Evolutionary conservation across 2,888 invertebrate species (phyloP).

Genomic region (Athetis lepigone): DNA sequence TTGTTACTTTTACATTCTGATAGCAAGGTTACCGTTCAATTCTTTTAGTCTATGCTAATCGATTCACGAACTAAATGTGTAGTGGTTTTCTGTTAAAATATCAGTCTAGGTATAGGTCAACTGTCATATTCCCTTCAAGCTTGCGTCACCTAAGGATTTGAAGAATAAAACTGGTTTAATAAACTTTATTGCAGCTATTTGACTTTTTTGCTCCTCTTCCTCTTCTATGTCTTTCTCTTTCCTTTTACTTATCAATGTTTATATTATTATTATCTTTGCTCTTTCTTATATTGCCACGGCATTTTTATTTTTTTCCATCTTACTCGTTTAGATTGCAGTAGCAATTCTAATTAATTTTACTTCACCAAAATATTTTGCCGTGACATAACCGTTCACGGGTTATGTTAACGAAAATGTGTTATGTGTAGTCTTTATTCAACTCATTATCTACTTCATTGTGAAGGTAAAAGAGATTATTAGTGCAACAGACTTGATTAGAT

Average conservation of each 20-base stretch:
- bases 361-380: background rate
- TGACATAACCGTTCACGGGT: background rate
- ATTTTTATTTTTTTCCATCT: background rate
- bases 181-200: constrained; percentile 10
- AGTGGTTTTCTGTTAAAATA: too few species aligned
- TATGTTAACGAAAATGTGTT: background rate
- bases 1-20: constrained; percentile 44
- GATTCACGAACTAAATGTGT: constrained; percentile 33
- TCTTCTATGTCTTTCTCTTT: background rate
- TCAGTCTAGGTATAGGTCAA: too few species aligned
- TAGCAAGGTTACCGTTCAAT: constrained; percentile 40
- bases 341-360: background rate
- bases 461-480: constrained; percentile 37
- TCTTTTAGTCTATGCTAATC: constrained; percentile 31
- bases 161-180: too few species aligned
- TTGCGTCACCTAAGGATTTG: too few species aligned
- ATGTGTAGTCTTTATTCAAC: constrained; percentile 3
- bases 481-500: constrained; percentile 56
- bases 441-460: constrained; percentile 21
- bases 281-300: background rate
- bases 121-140: too few species aligned
- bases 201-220: background rate
- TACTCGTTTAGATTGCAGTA: background rate
- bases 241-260: constrained; percentile 1
- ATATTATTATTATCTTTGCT: background rate